These are phyloP conservation scores for Thaumatotibia leucotreta DNA, from an alignment of 1,140 invertebrate species.

Conservation along the genomic window DNA sequence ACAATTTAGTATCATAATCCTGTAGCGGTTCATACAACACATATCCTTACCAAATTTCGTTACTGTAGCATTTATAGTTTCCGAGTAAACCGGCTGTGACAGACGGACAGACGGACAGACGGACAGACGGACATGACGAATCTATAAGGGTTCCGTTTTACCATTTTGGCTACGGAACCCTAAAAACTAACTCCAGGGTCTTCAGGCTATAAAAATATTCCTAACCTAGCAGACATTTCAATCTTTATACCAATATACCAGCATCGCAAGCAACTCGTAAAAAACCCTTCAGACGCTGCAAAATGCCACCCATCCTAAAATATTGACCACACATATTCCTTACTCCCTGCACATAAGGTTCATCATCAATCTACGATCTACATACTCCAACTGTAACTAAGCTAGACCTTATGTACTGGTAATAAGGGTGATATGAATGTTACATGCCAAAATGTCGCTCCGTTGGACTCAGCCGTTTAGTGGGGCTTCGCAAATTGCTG, in stretches of 20 bases:
- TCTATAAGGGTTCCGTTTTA: no score
- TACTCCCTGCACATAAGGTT: not conserved
- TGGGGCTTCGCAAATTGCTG: not conserved
- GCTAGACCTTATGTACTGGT: not conserved
- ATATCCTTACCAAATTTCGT: no score
- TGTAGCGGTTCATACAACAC: no score
- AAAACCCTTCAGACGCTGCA: not conserved
- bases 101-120: no score
- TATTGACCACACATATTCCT: not conserved
- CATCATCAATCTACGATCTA: not conserved
- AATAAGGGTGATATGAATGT: not conserved
- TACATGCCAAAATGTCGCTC: not conserved
- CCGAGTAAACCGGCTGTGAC: no score
- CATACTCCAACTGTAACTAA: not conserved
- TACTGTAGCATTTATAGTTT: no score
- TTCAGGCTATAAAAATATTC: not conserved
- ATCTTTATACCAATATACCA: not conserved
- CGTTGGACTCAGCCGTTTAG: not conserved
- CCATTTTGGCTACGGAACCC: no score
- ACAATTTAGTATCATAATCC: no score
- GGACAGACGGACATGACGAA: no score
- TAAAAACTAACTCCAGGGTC: no score
- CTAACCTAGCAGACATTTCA: not conserved
- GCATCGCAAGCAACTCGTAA: not conserved
- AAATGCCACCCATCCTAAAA: not conserved